Conservation (phyloP, 2,113 vertebrate species). For the Tychaedon coryphoeus region DNA sequence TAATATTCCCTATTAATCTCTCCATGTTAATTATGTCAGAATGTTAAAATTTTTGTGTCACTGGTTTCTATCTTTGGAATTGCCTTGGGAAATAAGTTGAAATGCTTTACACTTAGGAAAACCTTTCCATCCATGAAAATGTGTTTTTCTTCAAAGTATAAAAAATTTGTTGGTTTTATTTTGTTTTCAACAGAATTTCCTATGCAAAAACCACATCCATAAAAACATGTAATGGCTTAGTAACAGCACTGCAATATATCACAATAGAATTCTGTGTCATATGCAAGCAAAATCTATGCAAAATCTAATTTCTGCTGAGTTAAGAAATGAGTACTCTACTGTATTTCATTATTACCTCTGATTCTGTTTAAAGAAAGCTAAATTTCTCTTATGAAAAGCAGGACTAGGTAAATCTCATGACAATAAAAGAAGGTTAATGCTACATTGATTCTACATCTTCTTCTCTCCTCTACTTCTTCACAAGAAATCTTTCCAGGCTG, state of each 20-base stretch:
- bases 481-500: background rate
- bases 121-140: background rate
- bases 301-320: background rate
- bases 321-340: background rate
- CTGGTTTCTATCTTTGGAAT: background rate
- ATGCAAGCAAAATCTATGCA: background rate
- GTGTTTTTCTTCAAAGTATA: background rate
- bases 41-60: background rate
- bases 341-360: background rate
- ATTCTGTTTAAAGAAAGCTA: background rate
- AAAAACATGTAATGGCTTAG: background rate
- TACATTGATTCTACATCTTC: background rate
- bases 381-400: background rate
- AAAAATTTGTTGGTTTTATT: background rate
- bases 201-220: background rate
- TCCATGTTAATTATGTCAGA: background rate
- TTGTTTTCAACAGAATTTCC: background rate
- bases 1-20: background rate
- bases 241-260: background rate
- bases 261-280: background rate
- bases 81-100: background rate
- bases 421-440: background rate
- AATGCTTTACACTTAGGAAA: background rate
- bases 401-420: background rate
- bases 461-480: background rate